Evolutionary conservation across 2,888 invertebrate species (phyloP).

Genomic region (Chaitophorus viminalis): DNA sequence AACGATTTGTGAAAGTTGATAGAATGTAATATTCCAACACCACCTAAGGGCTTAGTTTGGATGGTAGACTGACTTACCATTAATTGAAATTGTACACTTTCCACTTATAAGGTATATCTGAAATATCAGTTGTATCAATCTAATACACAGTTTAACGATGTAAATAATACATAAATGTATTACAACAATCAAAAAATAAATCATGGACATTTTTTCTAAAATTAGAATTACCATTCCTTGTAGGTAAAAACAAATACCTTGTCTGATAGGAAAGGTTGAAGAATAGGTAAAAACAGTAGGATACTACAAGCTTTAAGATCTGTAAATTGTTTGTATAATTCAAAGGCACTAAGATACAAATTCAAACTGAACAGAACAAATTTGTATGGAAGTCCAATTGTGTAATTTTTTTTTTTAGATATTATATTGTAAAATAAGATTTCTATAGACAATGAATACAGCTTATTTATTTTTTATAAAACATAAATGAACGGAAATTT

Average conservation of each 20-base stretch:
- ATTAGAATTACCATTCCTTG: no score
- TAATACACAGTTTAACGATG: no score
- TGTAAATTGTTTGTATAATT: slow-evolving; percentile 51
- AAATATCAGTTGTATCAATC: no score
- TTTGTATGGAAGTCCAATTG: slow-evolving; percentile 23
- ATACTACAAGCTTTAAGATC: background rate
- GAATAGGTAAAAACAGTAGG: background rate
- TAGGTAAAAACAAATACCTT: background rate
- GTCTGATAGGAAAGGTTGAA: background rate
- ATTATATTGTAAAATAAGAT: slow-evolving; percentile 35
- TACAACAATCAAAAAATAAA: no score
- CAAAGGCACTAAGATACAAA: slow-evolving; percentile 14
- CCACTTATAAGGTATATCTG: no score
- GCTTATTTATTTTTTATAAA: slow-evolving; percentile 14
- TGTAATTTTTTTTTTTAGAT: slow-evolving; percentile 30
- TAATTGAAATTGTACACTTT: no score
- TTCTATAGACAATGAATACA: slow-evolving; percentile 40
- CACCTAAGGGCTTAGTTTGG: no score
- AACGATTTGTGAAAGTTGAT: no score
- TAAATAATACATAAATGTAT: no score
- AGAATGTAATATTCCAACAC: no score
- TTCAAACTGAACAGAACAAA: slow-evolving; percentile 31
- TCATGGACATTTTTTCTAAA: no score
- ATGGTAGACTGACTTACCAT: no score
- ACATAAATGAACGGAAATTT: slow-evolving; percentile 22